phyloP scores from a whole-genome alignment of 2,888 invertebrate genomes.

The Esperia sulphurella region DNA sequence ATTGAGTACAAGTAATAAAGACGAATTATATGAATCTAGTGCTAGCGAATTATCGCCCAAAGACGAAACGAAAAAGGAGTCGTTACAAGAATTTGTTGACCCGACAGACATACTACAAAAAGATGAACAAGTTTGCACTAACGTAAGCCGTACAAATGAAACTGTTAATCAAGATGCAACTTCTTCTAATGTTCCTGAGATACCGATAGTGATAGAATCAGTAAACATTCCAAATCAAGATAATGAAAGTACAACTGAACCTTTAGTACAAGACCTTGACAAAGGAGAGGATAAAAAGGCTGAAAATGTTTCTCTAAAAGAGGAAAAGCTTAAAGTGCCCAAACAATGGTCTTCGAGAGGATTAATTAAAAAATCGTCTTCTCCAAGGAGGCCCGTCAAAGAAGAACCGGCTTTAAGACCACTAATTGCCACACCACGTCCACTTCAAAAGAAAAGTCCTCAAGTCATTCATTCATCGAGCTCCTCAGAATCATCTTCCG shows the following conservation, averaged over 20 bases:
- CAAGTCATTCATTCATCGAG: conserved; percentile 63
- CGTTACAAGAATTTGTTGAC: neutral
- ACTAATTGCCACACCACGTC: conserved; percentile 81
- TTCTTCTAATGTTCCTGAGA: conserved; percentile 8
- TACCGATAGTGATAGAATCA: conserved; percentile 25
- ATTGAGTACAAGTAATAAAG: neutral
- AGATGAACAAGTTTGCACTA: neutral
- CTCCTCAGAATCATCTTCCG: conserved; percentile 65
- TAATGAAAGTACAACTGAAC: conserved; percentile 20
- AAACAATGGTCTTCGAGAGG: conserved; percentile 23
- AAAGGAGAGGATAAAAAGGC: conserved; percentile 43
- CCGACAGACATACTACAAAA: neutral
- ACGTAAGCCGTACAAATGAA: conserved; percentile 4
- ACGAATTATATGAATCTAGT: neutral
- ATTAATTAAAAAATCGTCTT: conserved; percentile 15
- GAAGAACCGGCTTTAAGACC: conserved; percentile 77
- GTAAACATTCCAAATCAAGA: conserved; percentile 53
- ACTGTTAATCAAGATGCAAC: conserved; percentile 1
- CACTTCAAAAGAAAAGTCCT: conserved; percentile 75
- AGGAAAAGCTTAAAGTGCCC: conserved; percentile 26
- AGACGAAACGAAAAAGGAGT: neutral
- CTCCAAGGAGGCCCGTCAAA: conserved; percentile 58
- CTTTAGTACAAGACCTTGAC: conserved; percentile 18
- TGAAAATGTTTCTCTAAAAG: conserved; percentile 30
- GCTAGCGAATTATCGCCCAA: neutral